These are phyloP conservation scores for Pangasianodon hypophthalmus DNA, from an alignment of 2,113 vertebrate genomes.

Conservation along the genomic window DNA sequence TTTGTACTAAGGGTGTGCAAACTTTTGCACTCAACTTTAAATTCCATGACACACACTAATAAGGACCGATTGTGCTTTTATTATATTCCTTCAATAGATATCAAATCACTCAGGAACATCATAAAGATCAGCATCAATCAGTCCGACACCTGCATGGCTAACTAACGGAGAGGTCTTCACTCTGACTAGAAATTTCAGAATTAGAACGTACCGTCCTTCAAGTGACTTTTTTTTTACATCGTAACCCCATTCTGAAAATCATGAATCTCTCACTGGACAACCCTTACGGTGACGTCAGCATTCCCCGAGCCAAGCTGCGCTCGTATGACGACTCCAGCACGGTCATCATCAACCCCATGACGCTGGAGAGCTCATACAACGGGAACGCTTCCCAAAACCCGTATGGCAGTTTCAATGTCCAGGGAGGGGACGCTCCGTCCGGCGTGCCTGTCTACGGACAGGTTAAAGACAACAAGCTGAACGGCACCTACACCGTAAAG, in stretches of 20 bases:
- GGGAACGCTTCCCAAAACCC: constrained; percentile 69
- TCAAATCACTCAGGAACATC: neutral
- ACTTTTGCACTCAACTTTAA: neutral
- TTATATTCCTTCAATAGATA: neutral
- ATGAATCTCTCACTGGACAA: constrained; percentile 75
- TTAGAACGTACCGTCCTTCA: neutral
- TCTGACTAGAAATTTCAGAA: neutral
- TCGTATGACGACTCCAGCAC: constrained; percentile 50
- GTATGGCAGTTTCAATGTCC: constrained; percentile 62
- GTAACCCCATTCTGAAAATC: constrained; percentile 54
- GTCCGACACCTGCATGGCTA: neutral
- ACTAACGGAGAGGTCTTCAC: neutral
- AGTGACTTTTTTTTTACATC: neutral
- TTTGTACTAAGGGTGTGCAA: neutral
- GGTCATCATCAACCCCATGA: constrained; percentile 66
- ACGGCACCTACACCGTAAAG: constrained; percentile 46
- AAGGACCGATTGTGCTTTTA: neutral
- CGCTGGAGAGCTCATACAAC: constrained; percentile 41
- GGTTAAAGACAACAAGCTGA: constrained; percentile 51
- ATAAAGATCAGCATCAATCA: neutral
- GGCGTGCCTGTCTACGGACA: constrained; percentile 60
- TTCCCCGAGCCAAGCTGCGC: constrained; percentile 77
- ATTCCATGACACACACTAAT: neutral
- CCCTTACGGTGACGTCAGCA: constrained; percentile 74
- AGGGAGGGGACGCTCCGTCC: constrained; percentile 50